phyloP scores from a whole-genome alignment of 2,797 vertebrate genomes.

The Peromyscus nudipes region DNA sequence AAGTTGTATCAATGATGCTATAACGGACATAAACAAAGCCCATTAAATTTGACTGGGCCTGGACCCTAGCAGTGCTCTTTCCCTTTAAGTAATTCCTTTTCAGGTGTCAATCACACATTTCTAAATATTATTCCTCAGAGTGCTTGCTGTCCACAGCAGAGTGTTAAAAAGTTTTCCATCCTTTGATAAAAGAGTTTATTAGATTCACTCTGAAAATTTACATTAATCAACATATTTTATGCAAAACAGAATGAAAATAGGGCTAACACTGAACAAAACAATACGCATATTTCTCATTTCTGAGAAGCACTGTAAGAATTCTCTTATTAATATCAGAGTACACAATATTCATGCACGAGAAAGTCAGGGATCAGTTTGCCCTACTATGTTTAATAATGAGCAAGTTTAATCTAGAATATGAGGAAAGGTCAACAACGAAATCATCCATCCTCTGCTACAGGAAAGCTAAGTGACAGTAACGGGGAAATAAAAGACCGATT shows the following conservation, averaged over 20 bases:
- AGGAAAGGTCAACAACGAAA: neutral
- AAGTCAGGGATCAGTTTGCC: neutral
- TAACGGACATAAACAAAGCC: neutral
- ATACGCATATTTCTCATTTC: slow-evolving; percentile 20
- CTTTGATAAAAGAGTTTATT: slow-evolving; percentile 62
- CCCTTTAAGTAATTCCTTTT: neutral
- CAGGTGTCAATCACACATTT: neutral
- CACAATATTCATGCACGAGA: neutral
- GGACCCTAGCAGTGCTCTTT: neutral
- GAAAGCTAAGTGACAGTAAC: neutral
- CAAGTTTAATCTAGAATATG: neutral
- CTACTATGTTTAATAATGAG: neutral
- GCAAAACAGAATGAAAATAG: slow-evolving; percentile 60
- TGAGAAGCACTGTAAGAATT: slow-evolving; percentile 45
- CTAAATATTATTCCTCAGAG: slow-evolving; percentile 4
- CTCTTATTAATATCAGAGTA: slow-evolving; percentile 20
- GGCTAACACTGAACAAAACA: slow-evolving; percentile 51
- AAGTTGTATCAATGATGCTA: neutral
- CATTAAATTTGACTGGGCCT: neutral
- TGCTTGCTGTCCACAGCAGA: neutral
- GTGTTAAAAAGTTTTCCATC: slow-evolving; percentile 54
- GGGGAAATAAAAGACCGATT: neutral
- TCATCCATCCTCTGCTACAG: neutral
- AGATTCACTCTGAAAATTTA: slow-evolving; percentile 70
- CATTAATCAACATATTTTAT: slow-evolving; percentile 74